phyloP scores from a whole-genome alignment of 2,797 vertebrate species.

The Acipenser oxyrinchus region DNA sequence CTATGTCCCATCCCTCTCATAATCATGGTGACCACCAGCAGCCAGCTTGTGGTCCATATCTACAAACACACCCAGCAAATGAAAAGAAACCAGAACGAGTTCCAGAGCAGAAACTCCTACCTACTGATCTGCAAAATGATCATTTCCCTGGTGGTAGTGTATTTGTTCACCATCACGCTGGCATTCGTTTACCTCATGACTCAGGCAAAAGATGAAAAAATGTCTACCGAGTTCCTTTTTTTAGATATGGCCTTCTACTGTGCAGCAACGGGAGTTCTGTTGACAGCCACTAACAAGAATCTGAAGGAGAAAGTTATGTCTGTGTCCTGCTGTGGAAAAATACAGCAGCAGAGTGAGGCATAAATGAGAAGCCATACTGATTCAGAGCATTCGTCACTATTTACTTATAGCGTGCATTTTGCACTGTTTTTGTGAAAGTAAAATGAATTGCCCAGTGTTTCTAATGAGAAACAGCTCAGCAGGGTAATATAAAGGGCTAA shows the following conservation, averaged over 20 bases:
- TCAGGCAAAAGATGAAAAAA: neutral
- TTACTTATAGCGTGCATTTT: no score
- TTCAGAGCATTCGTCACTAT: no score
- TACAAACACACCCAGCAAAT: slow-evolving; percentile 24
- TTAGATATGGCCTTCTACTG: slow-evolving; percentile 25
- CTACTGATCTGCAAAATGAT: slow-evolving; percentile 31
- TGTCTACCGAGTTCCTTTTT: slow-evolving; percentile 6
- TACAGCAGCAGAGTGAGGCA: neutral
- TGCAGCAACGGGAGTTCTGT: slow-evolving; percentile 21
- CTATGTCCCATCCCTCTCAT: slow-evolving; percentile 26
- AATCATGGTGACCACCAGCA: slow-evolving; percentile 30
- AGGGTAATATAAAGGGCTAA: no score
- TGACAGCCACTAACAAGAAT: slow-evolving; percentile 27
- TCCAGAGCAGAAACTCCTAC: slow-evolving; percentile 30
- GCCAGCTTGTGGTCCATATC: slow-evolving; percentile 29
- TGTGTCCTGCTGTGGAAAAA: slow-evolving; percentile 21
- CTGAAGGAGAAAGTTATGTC: slow-evolving; percentile 25
- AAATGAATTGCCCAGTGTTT: no score
- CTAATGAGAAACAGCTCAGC: no score
- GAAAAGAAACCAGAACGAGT: slow-evolving; percentile 24
- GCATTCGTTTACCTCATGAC: slow-evolving; percentile 16
- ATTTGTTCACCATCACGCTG: slow-evolving; percentile 20
- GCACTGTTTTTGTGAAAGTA: no score
- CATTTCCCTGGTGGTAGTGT: slow-evolving; percentile 28
- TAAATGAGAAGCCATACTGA: no score